Percentiles rank a stretch among this genome's conserved stretches.
These are phyloP conservation scores for Coronaproctus castanopsis DNA, from an alignment of 2,888 invertebrate genomes.

Conservation along the genomic window DNA sequence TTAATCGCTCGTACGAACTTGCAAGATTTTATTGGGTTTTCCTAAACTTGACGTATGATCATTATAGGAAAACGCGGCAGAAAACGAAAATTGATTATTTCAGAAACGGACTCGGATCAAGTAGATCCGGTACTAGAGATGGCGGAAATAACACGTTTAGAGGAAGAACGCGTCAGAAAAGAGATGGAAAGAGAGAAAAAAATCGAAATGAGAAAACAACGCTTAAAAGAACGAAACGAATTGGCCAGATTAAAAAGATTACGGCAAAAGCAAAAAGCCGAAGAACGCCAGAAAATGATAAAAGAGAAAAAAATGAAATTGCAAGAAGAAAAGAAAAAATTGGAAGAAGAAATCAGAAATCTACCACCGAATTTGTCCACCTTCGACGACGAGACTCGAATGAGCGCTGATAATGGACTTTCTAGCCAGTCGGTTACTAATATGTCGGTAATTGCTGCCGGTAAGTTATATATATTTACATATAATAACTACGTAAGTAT, in stretches of 20 bases:
- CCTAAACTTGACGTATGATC: no score
- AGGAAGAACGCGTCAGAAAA: slow-evolving; percentile 15
- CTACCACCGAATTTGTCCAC: slow-evolving; percentile 24
- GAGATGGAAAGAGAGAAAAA: slow-evolving; percentile 15
- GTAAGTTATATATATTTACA: background rate
- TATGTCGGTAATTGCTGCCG: slow-evolving; percentile 8
- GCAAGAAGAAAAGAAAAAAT: slow-evolving; percentile 15
- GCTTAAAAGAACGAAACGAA: slow-evolving; percentile 15
- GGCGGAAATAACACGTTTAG: slow-evolving; percentile 13
- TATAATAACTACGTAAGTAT: background rate
- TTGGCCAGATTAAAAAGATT: slow-evolving; percentile 14
- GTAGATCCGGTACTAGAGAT: slow-evolving; percentile 14
- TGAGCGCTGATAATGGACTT: slow-evolving; percentile 27
- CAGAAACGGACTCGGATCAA: background rate
- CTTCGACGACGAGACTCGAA: slow-evolving; percentile 33
- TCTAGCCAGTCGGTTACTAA: slow-evolving; percentile 7
- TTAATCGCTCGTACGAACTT: no score
- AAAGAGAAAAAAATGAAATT: slow-evolving; percentile 15
- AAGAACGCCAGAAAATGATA: slow-evolving; percentile 15
- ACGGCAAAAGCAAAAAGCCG: slow-evolving; percentile 15
- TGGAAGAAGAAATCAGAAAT: slow-evolving; percentile 14
- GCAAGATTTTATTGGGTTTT: no score
- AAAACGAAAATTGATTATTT: background rate
- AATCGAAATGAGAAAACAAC: slow-evolving; percentile 12
- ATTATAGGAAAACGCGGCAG: slow-evolving; percentile 8